Base-by-base conservation (phyloP, 2,113 vertebrate species). In the rabbit (Oryctolagus cuniculus) region DNA sequence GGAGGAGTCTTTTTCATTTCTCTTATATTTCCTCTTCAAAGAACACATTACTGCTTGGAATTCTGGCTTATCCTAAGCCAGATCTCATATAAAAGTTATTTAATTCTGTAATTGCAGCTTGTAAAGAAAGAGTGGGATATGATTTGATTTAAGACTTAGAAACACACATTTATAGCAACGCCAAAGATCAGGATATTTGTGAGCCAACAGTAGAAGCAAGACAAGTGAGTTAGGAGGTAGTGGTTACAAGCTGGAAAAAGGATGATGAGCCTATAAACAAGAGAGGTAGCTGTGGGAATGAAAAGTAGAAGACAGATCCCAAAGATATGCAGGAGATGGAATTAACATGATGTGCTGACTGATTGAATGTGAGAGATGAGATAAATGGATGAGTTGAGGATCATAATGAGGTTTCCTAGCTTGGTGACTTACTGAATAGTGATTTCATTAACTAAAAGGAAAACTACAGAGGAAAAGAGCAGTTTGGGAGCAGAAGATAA, bases 361-460 rank as follows among this genome's bases (percentile, higher is more conserved):
- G 94, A 97, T 7, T 89, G 92, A 95, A 92, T 75, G 90, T 95
- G 86, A 96, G 92, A 92, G 73, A 96, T 89, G 82, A 92, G 82
- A 86, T 96, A 96, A 96, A 95, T 93, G 88, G 89, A 92, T 93
- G 83, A 91, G 64, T 58, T 88, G 78, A 89, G 53, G 78, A 92
- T 95, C 73, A 58, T 92, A 94, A 96, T 97, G 82, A 95, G 93
- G 29, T 92, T 97, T 96, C 74, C 44, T 77, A 96, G 74, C 53
- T 90, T 89, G 82, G 11, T 87, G 74, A 94, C 74, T 87, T 61
- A 85, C 74, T 74, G 78, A 96, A 91, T 90, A 87, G 74, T 91
- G 89, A 97, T 96, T 95, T 91, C 78, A 95, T 92, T 96, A 96
- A 92, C 64, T 93, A 5, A 72, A 90, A 89, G 51, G 19, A 90